Conservation (phyloP, 92 coral and sea anemone species). For the Epizoanthus scotinus region DNA sequence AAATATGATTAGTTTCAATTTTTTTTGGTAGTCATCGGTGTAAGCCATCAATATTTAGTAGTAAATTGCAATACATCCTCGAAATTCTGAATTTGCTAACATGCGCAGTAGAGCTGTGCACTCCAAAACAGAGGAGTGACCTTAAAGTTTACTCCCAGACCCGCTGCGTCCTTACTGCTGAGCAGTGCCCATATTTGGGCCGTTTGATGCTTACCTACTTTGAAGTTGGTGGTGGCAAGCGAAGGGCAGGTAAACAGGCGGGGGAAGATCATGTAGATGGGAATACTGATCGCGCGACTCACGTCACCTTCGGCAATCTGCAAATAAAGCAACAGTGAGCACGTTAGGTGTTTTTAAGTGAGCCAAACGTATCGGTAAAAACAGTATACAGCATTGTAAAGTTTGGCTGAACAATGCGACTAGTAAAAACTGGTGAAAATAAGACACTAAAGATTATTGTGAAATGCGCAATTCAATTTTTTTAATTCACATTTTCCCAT, state of each 20-base stretch:
- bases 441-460: not conserved
- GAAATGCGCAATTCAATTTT: too few species aligned
- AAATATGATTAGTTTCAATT: too few species aligned
- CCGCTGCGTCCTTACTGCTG: not conserved
- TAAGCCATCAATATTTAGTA: too few species aligned
- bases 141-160: too few species aligned
- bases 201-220: conserved; percentile 81
- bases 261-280: conserved; percentile 95
- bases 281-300: conserved; percentile 84
- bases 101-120: too few species aligned
- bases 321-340: not conserved
- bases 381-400: not conserved
- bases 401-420: not conserved
- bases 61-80: too few species aligned
- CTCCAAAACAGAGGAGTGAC: too few species aligned
- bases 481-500: too few species aligned
- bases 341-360: not conserved
- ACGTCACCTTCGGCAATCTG: conserved; percentile 99
- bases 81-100: too few species aligned
- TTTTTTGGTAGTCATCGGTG: too few species aligned
- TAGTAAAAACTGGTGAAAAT: not conserved
- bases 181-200: not conserved
- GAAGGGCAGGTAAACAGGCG: conserved; percentile 97
- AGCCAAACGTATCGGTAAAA: not conserved
- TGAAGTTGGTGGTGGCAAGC: conserved; percentile 94